Evolutionary conservation across 2,888 invertebrate genomes (phyloP).

Genomic region (Rotaria macrura): DNA sequence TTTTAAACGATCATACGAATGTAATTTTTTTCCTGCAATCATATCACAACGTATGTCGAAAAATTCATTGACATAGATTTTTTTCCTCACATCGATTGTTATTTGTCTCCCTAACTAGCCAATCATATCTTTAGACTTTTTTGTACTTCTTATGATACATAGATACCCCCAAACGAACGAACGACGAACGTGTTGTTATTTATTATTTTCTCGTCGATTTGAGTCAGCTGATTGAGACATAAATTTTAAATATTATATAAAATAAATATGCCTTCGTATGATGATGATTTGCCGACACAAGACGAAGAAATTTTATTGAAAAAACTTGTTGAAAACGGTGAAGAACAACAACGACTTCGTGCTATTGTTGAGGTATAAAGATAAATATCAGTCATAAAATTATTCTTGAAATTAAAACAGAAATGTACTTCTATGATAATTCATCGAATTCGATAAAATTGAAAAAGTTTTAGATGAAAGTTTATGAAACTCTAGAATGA

Average conservation of each 20-base stretch:
- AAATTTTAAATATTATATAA: background rate
- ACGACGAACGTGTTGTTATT: background rate
- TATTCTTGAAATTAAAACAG: too few species aligned
- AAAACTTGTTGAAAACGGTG: background rate
- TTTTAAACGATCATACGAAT: too few species aligned
- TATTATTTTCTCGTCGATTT: background rate
- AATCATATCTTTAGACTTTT: background rate
- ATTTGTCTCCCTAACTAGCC: background rate
- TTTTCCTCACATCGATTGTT: background rate
- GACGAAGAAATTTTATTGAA: background rate
- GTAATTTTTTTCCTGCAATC: too few species aligned
- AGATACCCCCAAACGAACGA: too few species aligned
- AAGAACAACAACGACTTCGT: background rate
- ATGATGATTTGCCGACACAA: slow-evolving; percentile 1
- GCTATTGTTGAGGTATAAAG: background rate
- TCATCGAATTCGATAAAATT: too few species aligned
- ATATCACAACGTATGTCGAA: too few species aligned
- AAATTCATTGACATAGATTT: too few species aligned
- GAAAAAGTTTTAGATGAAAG: too few species aligned
- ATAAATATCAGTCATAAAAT: background rate
- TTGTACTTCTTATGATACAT: background rate
- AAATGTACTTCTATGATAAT: too few species aligned
- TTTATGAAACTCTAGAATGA: too few species aligned
- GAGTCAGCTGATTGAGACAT: background rate
- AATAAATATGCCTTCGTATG: background rate